Percentiles rank a stretch among this genome's conserved stretches.
Evolutionary conservation across 2,888 invertebrate species (phyloP).

Genomic region (Oligia fasciuncula): DNA sequence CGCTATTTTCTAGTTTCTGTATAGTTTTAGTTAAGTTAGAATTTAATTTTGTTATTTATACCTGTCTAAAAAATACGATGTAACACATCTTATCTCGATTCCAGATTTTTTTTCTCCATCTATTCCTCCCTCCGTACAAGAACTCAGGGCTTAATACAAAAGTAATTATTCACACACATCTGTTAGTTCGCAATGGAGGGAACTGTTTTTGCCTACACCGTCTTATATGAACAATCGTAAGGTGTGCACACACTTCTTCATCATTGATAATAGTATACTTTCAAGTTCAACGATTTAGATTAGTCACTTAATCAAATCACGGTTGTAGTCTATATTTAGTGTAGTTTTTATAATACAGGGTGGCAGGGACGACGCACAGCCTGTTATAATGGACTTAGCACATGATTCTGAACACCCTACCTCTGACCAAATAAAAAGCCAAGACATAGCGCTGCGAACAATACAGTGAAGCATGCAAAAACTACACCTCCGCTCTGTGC

Average conservation of each 20-base stretch:
- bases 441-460: too few relatives aligned
- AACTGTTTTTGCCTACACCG: conserved; percentile 66
- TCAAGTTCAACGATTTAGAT: neutral
- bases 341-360: neutral
- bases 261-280: neutral
- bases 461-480: too few relatives aligned
- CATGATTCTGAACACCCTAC: too few relatives aligned
- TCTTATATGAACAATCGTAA: conserved; percentile 41
- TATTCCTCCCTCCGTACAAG: conserved; percentile 46
- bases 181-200: conserved; percentile 80
- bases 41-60: too few relatives aligned
- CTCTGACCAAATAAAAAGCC: too few relatives aligned
- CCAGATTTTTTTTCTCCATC: conserved; percentile 47
- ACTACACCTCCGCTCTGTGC: too few relatives aligned
- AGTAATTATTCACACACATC: conserved; percentile 82
- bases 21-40: too few relatives aligned
- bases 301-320: neutral
- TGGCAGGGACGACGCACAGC: too few relatives aligned
- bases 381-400: too few relatives aligned
- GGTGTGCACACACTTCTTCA: conserved; percentile 16
- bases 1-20: too few relatives aligned
- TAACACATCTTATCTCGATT: conserved; percentile 11
- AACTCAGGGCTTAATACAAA: conserved; percentile 56
- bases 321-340: neutral
- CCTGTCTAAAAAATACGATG: neutral